A percentile compares a stretch with the other conserved stretches of the same genome.
These are phyloP conservation scores for Mobula birostris DNA, from an alignment of 2,113 vertebrate genomes.

Conservation along the genomic window DNA sequence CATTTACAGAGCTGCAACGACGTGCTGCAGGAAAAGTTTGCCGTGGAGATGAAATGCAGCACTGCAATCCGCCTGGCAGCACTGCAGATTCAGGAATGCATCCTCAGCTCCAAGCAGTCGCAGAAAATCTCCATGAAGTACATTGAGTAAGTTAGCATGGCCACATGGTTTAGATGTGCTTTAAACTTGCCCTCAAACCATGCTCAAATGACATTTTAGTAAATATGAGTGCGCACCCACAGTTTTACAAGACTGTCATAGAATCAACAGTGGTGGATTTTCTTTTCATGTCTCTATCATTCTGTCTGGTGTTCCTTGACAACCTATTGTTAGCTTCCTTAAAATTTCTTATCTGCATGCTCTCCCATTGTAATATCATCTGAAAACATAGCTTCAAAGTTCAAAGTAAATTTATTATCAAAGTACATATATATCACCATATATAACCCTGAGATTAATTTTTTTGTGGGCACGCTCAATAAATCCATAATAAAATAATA, in stretches of 20 bases:
- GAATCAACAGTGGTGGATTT: no score
- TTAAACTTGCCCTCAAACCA: neutral
- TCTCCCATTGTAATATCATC: no score
- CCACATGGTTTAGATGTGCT: neutral
- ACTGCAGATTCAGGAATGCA: conserved; percentile 89
- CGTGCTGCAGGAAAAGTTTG: conserved; percentile 89
- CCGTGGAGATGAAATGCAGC: conserved; percentile 93
- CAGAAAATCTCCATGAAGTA: conserved; percentile 87
- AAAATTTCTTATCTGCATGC: no score
- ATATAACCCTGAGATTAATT: no score
- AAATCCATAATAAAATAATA: no score
- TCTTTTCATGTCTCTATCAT: no score
- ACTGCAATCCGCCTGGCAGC: conserved; percentile 82
- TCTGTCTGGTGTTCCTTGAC: no score
- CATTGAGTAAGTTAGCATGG: conserved; percentile 74
- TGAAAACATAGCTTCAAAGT: no score
- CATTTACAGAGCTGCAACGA: conserved; percentile 82
- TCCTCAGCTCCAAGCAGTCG: conserved; percentile 77
- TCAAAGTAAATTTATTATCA: no score
- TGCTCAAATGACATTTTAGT: neutral
- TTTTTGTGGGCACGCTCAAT: no score
- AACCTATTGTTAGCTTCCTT: no score
- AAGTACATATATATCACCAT: no score
- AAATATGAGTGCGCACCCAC: neutral
- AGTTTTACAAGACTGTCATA: neutral